phyloP scores from a whole-genome alignment of 2,113 vertebrate genomes.

The Lepidothrix coronata region DNA sequence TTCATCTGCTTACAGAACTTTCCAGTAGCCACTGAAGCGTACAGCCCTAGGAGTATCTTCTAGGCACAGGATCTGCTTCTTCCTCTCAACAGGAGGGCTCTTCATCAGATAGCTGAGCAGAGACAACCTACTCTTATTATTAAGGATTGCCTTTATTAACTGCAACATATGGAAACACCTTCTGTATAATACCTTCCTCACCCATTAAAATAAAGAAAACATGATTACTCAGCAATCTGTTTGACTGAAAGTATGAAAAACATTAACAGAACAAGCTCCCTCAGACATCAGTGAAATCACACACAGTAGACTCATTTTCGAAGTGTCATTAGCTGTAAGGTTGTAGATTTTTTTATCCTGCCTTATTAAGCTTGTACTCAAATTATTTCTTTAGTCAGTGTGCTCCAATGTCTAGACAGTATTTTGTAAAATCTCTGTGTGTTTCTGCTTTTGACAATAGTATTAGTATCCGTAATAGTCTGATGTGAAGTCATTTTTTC shows the following conservation, averaged over 20 bases:
- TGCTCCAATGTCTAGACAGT: conserved; percentile 15
- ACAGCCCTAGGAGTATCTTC: background rate
- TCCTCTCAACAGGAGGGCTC: background rate
- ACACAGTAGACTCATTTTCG: conserved; percentile 36
- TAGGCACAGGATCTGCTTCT: background rate
- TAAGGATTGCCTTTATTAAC: conserved; percentile 50
- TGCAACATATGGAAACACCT: conserved; percentile 17
- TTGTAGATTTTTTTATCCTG: conserved; percentile 34
- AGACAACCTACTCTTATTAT: conserved; percentile 27
- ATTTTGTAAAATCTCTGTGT: conserved; percentile 34
- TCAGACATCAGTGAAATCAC: conserved; percentile 29
- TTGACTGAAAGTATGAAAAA: conserved; percentile 41
- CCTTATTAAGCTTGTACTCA: conserved; percentile 24
- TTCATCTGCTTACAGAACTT: background rate
- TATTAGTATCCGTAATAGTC: background rate
- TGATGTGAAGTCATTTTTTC: background rate
- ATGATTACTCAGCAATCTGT: conserved; percentile 41
- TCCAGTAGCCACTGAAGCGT: background rate
- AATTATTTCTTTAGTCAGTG: conserved; percentile 10
- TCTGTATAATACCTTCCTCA: conserved; percentile 46
- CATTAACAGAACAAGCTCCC: conserved; percentile 21
- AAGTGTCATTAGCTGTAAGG: conserved; percentile 40
- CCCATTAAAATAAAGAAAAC: conserved; percentile 29
- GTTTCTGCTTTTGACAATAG: conserved; percentile 34
- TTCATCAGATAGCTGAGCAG: background rate